A percentile compares a stretch with the other conserved stretches of the same genome.
phyloP scores from a whole-genome alignment of 2,113 vertebrate species.

The Steatornis caripensis region DNA sequence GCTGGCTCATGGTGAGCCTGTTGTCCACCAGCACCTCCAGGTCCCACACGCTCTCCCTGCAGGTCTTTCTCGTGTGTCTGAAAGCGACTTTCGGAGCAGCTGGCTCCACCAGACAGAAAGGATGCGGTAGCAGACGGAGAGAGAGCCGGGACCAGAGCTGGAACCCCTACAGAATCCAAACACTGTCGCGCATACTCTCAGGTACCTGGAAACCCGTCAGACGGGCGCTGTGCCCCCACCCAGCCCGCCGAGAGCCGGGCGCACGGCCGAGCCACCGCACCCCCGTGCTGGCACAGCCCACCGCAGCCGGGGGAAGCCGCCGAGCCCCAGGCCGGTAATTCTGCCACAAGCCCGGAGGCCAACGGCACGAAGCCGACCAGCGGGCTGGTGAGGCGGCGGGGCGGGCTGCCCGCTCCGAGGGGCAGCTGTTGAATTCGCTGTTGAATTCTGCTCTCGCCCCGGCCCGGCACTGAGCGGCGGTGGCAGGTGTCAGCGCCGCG shows the following conservation, averaged over 20 bases:
- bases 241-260: not conserved
- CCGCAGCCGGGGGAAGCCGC: not conserved
- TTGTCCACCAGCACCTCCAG: no score
- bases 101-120: not conserved
- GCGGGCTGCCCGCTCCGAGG: no score
- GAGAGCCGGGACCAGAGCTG: not conserved
- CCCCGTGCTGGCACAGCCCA: not conserved
- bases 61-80: fast-evolving
- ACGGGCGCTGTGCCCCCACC: fast-evolving
- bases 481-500: not conserved
- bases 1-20: no score
- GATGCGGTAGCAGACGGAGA: fast-evolving
- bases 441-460: no score
- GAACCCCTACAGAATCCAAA: no score
- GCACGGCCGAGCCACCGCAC: not conserved
- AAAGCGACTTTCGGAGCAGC: not conserved
- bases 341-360: not conserved
- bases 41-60: no score
- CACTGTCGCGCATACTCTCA: fast-evolving
- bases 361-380: not conserved
- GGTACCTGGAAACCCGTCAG: not conserved
- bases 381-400: not conserved
- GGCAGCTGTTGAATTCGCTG: no score
- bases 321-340: no score
- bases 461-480: not conserved